Evolutionary conservation across 2,113 vertebrate species (phyloP), one percentile per base, ranked within the genome.

Genomic region (Dasyprocta punctata): DNA sequence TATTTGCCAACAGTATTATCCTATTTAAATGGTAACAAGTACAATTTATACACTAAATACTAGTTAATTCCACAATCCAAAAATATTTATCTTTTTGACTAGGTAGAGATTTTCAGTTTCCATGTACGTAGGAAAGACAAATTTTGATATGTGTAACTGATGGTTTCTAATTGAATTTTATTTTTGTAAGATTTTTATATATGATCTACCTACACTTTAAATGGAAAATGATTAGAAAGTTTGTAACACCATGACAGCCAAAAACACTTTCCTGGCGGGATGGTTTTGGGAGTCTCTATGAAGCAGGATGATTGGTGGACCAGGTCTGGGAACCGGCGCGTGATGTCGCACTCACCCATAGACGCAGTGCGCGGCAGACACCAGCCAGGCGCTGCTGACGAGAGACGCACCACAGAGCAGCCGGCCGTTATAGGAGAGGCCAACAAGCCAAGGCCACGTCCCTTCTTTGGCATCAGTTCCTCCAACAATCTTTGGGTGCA

Each of bases 361-460:
- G 5, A 99, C 98, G 2, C 99, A 99, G 98, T 99, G 99, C 5
- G 99, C 99, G 0, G 99, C 99, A 0, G 99, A 99, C 92, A 99
- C 98, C 56, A 99, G 94, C 99, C 99, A 99, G 49, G 99, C 98
- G 0, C 90, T 95, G 80, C 97, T 99, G 94, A 99, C 95, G 13
- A 99, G 94, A 1, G 99, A 98, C 1, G 99, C 99, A 5, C 99
- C 99, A 67, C 99, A 99, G 3, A 96, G 0, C 0, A 98, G 98
- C 1, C 0, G 92, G 0, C 88, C 97, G 7, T 58, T 97, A 96
- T 99, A 99, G 47, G 97, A 97, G 4, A 99, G 98, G 26, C 99
- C 99, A 41, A 98, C 98, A 0, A 99, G 93, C 99, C 99, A 99
- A 0, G 99, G 99, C 99, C 99, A 99, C 49, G 99, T 98, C 71